A percentile compares a stretch with the other conserved stretches of the same genome.
Evolutionary conservation across 2,113 vertebrate species (phyloP).

Genomic region (Ceyx cyanopectus): DNA sequence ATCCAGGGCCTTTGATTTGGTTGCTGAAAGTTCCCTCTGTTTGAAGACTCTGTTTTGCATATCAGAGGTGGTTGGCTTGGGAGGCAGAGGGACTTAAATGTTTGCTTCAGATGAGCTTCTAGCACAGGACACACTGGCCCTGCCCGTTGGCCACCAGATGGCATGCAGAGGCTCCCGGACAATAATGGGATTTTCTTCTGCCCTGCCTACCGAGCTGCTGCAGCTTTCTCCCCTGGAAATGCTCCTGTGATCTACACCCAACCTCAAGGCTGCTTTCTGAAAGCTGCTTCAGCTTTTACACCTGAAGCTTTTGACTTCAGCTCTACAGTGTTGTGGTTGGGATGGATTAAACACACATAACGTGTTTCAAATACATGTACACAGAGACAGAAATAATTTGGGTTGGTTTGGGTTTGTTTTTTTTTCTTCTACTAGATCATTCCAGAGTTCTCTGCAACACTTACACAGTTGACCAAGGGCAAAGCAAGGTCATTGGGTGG

Average conservation of each 20-base stretch:
- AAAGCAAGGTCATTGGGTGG: not conserved
- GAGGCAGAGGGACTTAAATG: not conserved
- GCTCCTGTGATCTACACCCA: not conserved
- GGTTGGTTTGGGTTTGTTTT: not conserved
- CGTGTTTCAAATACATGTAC: not conserved
- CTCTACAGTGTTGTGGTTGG: not conserved
- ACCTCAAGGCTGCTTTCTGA: not conserved
- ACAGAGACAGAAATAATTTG: not conserved
- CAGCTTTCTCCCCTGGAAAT: not conserved
- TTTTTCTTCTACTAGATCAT: not conserved
- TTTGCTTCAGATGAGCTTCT: not conserved
- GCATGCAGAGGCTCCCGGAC: not conserved
- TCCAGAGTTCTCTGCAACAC: not conserved
- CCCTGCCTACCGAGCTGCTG: not conserved
- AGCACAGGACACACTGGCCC: no score
- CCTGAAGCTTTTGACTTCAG: not conserved
- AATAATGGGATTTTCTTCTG: not conserved
- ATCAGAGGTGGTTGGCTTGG: constrained; percentile 27
- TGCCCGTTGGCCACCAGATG: not conserved
- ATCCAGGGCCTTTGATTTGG: constrained; percentile 49
- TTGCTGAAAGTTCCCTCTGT: constrained; percentile 3
- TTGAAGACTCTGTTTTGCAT: constrained; percentile 53
- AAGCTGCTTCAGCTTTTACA: not conserved
- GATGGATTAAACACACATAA: not conserved
- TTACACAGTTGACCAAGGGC: not conserved